A percentile compares a stretch with the other conserved stretches of the same genome.
phyloP scores from a whole-genome alignment of 2,888 invertebrate species.

The Pogonocherus hispidulus region DNA sequence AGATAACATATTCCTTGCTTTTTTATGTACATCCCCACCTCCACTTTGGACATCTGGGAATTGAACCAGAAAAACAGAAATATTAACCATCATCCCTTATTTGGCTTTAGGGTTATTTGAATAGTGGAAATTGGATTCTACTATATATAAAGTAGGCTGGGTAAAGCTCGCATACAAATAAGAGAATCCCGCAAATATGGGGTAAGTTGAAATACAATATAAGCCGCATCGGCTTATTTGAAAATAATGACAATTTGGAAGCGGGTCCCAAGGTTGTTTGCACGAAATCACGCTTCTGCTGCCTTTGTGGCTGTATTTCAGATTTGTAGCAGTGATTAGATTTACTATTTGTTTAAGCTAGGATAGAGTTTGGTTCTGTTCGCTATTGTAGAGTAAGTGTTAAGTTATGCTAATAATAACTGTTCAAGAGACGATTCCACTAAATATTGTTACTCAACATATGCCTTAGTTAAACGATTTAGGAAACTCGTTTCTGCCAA shows the following conservation, averaged over 20 bases:
- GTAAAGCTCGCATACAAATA: constrained; percentile 18
- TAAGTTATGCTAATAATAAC: no score
- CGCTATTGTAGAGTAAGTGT: no score
- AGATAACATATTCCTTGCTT: no score
- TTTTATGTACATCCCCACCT: neutral
- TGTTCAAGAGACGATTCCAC: no score
- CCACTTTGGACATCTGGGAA: neutral
- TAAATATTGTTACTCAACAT: no score
- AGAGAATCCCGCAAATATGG: constrained; percentile 3
- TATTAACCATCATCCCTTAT: constrained; percentile 19
- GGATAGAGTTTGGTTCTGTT: neutral
- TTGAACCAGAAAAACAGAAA: constrained; percentile 17
- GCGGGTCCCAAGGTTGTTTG: neutral
- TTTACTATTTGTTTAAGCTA: neutral
- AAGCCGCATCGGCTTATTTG: constrained; percentile 13
- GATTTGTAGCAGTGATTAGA: neutral
- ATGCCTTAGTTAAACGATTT: no score
- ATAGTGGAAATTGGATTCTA: constrained; percentile 24
- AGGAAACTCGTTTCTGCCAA: no score
- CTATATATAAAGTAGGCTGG: constrained; percentile 8
- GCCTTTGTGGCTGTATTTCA: neutral
- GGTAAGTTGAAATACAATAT: constrained; percentile 3
- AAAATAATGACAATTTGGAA: constrained; percentile 8
- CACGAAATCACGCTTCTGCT: neutral
- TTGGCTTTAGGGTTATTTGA: constrained; percentile 8